Base-by-base conservation (phyloP, 2,113 vertebrate genomes). In the Piliocolobus tephrosceles region DNA sequence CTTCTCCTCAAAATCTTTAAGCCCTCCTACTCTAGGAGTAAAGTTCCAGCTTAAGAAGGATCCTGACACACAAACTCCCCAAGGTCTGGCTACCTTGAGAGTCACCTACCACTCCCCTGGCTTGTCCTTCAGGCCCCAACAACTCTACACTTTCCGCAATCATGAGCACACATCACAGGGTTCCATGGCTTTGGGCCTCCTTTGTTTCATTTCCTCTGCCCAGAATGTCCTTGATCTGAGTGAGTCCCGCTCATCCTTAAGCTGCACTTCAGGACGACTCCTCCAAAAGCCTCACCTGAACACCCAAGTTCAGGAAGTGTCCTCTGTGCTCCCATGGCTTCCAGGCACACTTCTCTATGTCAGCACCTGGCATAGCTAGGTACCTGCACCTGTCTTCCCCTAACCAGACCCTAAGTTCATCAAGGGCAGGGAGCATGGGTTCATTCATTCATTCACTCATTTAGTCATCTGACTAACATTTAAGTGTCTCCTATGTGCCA, bases 41-140 rank as follows among this genome's bases (percentile, higher is more conserved):
- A 88, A 93, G 68, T 45, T 78, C 45, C 58, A 96, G 76, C n/a
- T 81, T 52, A 40, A 40, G 45, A 55, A 83, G 86, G 4, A 73
- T 20, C 80, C 68, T 78, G n/a, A 30, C 2, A 86, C 17, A 79
- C 73, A n/a, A 81, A 27, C 20, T 35, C 43, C 68, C 17, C 50
- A 35, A 78, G 23, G 30, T 14, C 50, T n/a, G 23, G 76, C 75
- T 68, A n/a, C 73, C 75, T 47, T 17, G 18, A 88, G 43, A 18
- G 10, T 32, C 2, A 0, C 3, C 55, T 32, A 25, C 43, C 61
- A 52, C 5, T 43, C 6, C 8, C 2, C 23, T 27, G 40, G 22
- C 52, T 43, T 68, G 11, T 47, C 52, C 3, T 68, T 68, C 38
- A 1, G 10, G 16, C 57, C 43, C 70, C 55, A 30, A 5, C 18